Evolutionary conservation across 2,888 invertebrate genomes (phyloP).

Genomic region (Lobophora halterata): DNA sequence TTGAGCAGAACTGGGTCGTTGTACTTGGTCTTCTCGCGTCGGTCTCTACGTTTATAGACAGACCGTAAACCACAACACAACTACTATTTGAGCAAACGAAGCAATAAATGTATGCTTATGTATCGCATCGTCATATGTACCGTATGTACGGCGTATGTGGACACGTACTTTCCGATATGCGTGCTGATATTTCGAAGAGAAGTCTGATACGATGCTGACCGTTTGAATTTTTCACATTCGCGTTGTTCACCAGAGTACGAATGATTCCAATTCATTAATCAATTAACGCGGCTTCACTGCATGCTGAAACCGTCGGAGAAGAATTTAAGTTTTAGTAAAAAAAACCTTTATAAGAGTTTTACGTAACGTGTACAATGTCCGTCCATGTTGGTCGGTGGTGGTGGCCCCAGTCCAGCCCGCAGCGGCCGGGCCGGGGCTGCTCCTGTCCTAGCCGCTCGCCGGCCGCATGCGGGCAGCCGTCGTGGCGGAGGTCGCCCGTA

Average conservation of each 20-base stretch:
- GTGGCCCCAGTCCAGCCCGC: conserved; percentile 11
- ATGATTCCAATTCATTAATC: conserved; percentile 19
- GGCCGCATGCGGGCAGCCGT: conserved; percentile 29
- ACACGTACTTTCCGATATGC: conserved; percentile 2
- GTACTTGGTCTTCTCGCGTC: conserved; percentile 47
- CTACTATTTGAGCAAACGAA: conserved; percentile 5
- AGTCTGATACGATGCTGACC: conserved; percentile 17
- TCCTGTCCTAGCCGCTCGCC: conserved; percentile 19
- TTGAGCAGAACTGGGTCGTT: conserved; percentile 54
- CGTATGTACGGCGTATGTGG: background rate
- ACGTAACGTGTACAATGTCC: conserved; percentile 13
- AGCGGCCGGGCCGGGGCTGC: background rate
- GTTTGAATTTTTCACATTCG: conserved; percentile 17
- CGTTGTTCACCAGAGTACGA: conserved; percentile 18
- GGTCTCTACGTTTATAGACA: conserved; percentile 17
- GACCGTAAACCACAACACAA: conserved; percentile 8
- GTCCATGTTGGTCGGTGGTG: conserved; percentile 13
- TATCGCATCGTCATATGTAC: too few species aligned
- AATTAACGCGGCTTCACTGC: conserved; percentile 18
- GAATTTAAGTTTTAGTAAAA: conserved; percentile 14
- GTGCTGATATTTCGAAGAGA: conserved; percentile 17
- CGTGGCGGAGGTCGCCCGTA: conserved; percentile 27
- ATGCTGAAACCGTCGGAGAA: conserved; percentile 11
- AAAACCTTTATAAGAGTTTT: conserved; percentile 11
- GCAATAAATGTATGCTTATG: conserved; percentile 7